Percentiles rank a stretch among this genome's conserved stretches.
These are phyloP conservation scores for Acomys russatus DNA, from an alignment of 2,797 vertebrate genomes.

Conservation along the genomic window DNA sequence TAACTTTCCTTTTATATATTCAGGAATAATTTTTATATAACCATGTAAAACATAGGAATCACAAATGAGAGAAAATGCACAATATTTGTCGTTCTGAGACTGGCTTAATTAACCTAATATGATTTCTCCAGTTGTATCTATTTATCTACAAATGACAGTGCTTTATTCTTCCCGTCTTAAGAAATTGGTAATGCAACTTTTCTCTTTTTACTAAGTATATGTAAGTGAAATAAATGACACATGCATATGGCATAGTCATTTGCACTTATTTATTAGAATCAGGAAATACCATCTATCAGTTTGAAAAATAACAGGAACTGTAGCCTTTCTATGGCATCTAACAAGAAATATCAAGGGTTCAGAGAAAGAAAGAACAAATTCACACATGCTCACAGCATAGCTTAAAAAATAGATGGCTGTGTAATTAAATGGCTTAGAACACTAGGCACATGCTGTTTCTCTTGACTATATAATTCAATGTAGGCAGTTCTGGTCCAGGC, in stretches of 20 bases:
- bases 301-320: background rate
- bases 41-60: background rate
- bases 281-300: background rate
- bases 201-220: background rate
- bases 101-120: background rate
- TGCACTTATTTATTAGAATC: background rate
- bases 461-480: background rate
- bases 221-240: background rate
- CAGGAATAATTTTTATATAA: background rate
- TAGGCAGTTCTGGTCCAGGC: background rate
- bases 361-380: background rate
- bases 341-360: background rate
- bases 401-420: background rate
- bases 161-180: background rate
- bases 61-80: background rate
- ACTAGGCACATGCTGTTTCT: background rate
- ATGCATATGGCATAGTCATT: background rate
- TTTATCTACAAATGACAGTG: background rate
- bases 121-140: background rate
- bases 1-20: background rate
- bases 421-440: background rate
- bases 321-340: background rate
- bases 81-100: background rate
- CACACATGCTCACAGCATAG: background rate
- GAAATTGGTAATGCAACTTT: background rate